Conservation (phyloP, 2,797 vertebrate species). For the Astyanax mexicanus region DNA sequence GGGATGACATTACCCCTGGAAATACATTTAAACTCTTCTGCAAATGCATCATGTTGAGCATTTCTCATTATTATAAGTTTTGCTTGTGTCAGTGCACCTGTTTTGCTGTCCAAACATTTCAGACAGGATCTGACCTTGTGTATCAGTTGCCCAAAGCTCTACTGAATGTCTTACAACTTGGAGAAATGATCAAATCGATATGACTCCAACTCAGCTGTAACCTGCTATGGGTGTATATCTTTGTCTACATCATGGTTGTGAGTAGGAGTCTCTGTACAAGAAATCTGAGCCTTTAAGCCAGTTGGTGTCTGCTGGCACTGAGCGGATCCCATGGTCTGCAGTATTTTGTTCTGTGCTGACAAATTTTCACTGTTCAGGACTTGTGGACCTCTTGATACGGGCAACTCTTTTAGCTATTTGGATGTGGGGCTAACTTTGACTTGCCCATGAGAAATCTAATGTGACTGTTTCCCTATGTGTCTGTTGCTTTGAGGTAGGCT, state of each 20-base stretch:
- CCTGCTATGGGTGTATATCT: slow-evolving; percentile 4
- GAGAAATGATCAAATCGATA: slow-evolving; percentile 11
- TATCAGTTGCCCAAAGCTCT: slow-evolving; percentile 8
- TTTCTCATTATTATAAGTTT: slow-evolving; percentile 5
- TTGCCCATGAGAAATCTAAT: slow-evolving; percentile 45
- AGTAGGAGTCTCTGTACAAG: background rate
- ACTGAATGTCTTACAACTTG: slow-evolving; percentile 28
- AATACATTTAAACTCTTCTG: slow-evolving; percentile 26
- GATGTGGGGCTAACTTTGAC: slow-evolving; percentile 2
- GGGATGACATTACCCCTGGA: slow-evolving; percentile 13
- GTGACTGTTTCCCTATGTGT: background rate
- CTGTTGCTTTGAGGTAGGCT: background rate
- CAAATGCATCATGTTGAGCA: slow-evolving; percentile 22
- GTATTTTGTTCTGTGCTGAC: slow-evolving; percentile 42
- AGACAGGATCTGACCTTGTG: slow-evolving; percentile 8
- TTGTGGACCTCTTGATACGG: slow-evolving; percentile 10
- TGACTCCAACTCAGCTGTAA: background rate
- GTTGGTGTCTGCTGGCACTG: slow-evolving; percentile 3
- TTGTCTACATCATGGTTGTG: slow-evolving; percentile 22
- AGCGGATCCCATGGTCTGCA: slow-evolving; percentile 24
- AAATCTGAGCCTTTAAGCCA: slow-evolving; percentile 46
- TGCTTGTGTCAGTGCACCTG: slow-evolving; percentile 21
- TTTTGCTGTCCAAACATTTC: background rate
- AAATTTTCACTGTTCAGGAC: slow-evolving; percentile 40
- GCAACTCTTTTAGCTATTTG: slow-evolving; percentile 25